phyloP scores from a whole-genome alignment of 2,113 vertebrate genomes.

The Ascaphus truei region DNA sequence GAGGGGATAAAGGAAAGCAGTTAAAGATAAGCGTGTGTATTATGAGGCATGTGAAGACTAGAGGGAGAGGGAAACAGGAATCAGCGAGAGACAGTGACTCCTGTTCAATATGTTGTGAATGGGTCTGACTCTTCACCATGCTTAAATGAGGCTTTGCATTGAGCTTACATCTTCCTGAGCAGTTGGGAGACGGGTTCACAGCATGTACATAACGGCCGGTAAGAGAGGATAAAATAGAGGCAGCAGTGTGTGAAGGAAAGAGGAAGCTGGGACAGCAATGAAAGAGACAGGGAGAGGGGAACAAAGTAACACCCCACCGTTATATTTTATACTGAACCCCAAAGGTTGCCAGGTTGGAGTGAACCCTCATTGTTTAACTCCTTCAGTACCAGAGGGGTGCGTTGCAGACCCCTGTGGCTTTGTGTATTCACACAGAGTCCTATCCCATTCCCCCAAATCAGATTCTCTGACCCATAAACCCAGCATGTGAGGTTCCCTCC shows the following conservation, averaged over 20 bases:
- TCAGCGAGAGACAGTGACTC: neutral
- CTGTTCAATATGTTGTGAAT: neutral
- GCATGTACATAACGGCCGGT: neutral
- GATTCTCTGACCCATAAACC: too few species aligned
- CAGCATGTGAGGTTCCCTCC: too few species aligned
- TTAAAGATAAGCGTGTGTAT: conserved; percentile 19
- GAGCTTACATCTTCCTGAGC: conserved; percentile 16
- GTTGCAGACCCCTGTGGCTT: too few species aligned
- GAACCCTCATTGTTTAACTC: too few species aligned
- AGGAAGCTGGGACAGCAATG: neutral
- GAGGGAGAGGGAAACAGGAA: neutral
- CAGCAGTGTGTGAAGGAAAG: neutral
- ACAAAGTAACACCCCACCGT: too few species aligned
- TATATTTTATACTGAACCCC: too few species aligned
- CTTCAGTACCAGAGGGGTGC: too few species aligned
- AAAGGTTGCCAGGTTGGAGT: too few species aligned
- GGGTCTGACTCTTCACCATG: neutral
- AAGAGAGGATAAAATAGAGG: neutral
- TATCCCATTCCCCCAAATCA: too few species aligned
- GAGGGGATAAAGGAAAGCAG: neutral
- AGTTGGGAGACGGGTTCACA: neutral
- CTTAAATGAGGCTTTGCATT: neutral
- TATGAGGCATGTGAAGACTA: conserved; percentile 22
- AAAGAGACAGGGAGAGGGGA: neutral
- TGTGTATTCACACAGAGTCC: too few species aligned